Conservation (phyloP, 1,140 invertebrate genomes). For the Phocides pigmalion region DNA sequence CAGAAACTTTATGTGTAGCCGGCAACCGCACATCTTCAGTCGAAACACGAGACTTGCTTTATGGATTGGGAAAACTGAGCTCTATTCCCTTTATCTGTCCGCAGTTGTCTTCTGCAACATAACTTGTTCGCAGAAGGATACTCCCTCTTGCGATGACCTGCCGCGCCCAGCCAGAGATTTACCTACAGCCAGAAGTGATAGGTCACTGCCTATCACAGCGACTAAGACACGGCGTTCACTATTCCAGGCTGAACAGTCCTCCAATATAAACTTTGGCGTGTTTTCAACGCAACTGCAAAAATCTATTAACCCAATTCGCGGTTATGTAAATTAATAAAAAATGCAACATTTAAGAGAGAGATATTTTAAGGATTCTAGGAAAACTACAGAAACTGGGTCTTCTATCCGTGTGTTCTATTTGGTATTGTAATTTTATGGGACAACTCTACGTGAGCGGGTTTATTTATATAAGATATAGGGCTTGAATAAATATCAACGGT, state of each 20-base stretch:
- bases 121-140: background rate
- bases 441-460: slow-evolving; percentile 25
- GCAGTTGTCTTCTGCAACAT: background rate
- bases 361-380: background rate
- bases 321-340: background rate
- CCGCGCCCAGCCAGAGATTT: background rate
- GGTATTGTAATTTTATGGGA: slow-evolving; percentile 35
- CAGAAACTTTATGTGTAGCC: too few relatives aligned
- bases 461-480: slow-evolving; percentile 23
- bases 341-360: background rate
- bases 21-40: too few relatives aligned
- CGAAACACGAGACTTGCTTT: too few relatives aligned
- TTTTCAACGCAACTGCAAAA: background rate
- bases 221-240: background rate
- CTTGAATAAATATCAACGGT: slow-evolving; percentile 20
- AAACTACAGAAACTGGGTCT: slow-evolving; percentile 25
- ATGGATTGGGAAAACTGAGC: too few relatives aligned
- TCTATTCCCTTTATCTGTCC: too few relatives aligned
- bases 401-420: slow-evolving; percentile 31
- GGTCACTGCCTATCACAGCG: background rate
- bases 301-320: too few relatives aligned
- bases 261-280: background rate
- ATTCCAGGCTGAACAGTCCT: background rate
- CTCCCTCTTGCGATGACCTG: background rate
- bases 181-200: background rate